Percentiles rank a stretch among this genome's conserved stretches.
These are phyloP conservation scores for Pristionchus arcanus DNA, from an alignment of 2,888 invertebrate genomes.

Conservation along the genomic window DNA sequence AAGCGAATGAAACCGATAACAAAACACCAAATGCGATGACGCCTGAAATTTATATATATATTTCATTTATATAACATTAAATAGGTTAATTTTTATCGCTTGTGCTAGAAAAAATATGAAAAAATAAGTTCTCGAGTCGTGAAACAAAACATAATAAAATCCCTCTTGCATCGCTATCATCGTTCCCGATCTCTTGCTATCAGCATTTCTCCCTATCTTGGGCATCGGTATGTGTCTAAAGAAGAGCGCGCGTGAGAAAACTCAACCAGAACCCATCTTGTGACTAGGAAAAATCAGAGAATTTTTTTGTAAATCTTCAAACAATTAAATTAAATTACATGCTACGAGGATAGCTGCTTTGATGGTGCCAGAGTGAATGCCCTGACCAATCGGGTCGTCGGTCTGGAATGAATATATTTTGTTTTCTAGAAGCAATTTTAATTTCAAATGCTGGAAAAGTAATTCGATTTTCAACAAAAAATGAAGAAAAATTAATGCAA, in stretches of 20 bases:
- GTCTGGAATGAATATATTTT: neutral
- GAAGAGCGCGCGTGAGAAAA: neutral
- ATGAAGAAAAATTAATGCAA: too few relatives aligned
- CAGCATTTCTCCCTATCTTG: neutral
- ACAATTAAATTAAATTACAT: neutral
- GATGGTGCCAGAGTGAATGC: neutral
- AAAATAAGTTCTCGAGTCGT: too few relatives aligned
- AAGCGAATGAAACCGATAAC: neutral
- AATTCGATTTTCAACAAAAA: neutral
- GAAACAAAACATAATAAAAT: too few relatives aligned
- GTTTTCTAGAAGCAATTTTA: neutral
- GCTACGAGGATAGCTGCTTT: neutral
- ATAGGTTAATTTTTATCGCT: too few relatives aligned
- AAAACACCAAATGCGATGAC: neutral
- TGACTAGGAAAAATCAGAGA: neutral
- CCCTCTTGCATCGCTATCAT: slow-evolving; percentile 17
- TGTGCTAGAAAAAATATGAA: too few relatives aligned
- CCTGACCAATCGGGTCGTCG: neutral
- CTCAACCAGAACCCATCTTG: neutral
- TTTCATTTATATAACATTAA: too few relatives aligned
- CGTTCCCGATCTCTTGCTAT: neutral
- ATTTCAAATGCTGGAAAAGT: neutral
- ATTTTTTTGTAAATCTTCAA: neutral
- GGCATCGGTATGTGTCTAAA: neutral
- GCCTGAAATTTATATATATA: neutral